Conservation (phyloP, 1,140 invertebrate species). For the Eupristina koningsbergeri region DNA sequence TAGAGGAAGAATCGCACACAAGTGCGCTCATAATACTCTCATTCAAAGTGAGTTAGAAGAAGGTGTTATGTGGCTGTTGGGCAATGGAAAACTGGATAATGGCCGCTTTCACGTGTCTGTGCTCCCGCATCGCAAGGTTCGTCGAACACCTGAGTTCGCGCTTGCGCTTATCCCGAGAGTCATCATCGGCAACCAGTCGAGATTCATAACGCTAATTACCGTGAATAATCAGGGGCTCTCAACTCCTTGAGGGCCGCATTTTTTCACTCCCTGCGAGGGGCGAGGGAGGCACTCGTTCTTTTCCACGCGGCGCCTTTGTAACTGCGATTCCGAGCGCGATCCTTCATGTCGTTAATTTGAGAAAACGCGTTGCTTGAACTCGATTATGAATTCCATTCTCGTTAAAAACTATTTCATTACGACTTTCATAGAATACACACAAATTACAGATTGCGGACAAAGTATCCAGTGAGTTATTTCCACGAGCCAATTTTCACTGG, state of each 20-base stretch:
- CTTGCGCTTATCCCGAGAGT: constrained; percentile 65
- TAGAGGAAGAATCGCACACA: constrained; percentile 28
- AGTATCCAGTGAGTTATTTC: background rate
- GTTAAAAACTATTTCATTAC: background rate
- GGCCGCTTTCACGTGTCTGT: constrained; percentile 70
- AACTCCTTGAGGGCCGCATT: no score
- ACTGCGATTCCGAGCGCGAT: background rate
- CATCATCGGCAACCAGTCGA: constrained; percentile 64
- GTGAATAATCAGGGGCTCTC: constrained; percentile 60
- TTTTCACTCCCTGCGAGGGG: no score
- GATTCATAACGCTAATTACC: constrained; percentile 71
- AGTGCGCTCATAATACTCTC: background rate
- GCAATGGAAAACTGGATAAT: constrained; percentile 69
- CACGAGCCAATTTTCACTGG: background rate
- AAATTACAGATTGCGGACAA: no score
- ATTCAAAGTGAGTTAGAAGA: constrained; percentile 4
- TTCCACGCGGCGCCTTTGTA: background rate
- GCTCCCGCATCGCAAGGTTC: constrained; percentile 60
- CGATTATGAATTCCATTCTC: background rate
- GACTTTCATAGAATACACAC: background rate
- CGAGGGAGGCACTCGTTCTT: no score
- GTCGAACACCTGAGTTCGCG: constrained; percentile 65
- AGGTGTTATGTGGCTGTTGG: constrained; percentile 53
- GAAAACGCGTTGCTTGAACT: background rate
- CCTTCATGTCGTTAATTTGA: constrained; percentile 16